Conservation (phyloP, 2,888 invertebrate species). For the Ichneumon xanthorius region DNA sequence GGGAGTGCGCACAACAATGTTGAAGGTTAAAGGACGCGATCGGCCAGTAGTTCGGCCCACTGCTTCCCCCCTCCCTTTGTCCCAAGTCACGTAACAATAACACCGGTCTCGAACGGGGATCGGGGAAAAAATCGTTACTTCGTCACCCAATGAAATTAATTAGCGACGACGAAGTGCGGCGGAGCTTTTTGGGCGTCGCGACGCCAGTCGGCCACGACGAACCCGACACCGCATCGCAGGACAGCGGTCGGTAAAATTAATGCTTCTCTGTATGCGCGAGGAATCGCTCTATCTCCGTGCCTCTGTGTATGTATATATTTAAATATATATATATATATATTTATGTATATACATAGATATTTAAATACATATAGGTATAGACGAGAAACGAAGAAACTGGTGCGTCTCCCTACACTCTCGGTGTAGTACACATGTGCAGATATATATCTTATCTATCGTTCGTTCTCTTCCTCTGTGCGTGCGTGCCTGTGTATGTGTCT, state of each 20-base stretch:
- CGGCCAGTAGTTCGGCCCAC: neutral
- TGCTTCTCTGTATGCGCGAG: neutral
- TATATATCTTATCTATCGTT: constrained; percentile 59
- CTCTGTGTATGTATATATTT: neutral
- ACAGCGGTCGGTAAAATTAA: constrained; percentile 58
- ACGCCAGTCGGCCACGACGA: constrained; percentile 53
- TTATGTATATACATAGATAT: neutral
- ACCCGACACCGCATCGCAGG: constrained; percentile 31
- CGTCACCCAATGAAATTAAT: constrained; percentile 27
- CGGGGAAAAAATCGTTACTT: constrained; percentile 42
- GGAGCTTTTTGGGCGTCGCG: constrained; percentile 42
- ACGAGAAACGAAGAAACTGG: constrained; percentile 13
- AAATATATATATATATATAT: neutral
- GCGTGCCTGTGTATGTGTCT: constrained; percentile 34
- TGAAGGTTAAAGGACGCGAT: constrained; percentile 6
- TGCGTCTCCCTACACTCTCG: constrained; percentile 5
- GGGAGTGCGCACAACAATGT: neutral
- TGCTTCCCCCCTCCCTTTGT: neutral
- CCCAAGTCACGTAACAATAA: constrained; percentile 8
- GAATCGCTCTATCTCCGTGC: neutral
- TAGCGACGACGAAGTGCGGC: constrained; percentile 23
- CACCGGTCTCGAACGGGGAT: constrained; percentile 22
- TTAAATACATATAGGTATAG: neutral
- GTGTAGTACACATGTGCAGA: constrained; percentile 42
- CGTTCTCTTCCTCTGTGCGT: constrained; percentile 26